Evolutionary conservation across 1,140 invertebrate species (phyloP).

Genomic region (Magallana gigas): DNA sequence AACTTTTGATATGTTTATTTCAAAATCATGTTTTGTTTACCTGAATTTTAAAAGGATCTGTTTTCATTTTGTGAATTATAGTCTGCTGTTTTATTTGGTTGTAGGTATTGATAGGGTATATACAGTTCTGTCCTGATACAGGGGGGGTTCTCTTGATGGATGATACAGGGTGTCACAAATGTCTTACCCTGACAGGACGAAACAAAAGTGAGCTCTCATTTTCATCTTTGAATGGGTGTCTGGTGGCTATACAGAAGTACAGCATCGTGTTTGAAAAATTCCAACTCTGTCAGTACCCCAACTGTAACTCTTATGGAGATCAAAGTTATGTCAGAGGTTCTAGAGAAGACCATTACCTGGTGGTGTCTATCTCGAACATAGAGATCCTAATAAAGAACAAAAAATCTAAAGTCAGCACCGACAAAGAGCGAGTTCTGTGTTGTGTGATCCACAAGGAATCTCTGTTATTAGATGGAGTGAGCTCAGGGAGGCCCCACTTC

Average conservation of each 20-base stretch:
- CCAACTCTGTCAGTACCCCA: neutral
- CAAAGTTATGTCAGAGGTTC: neutral
- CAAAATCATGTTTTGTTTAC: too few species aligned
- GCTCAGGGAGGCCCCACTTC: neutral
- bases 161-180: constrained; percentile 37
- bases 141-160: neutral
- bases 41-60: too few species aligned
- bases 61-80: too few species aligned
- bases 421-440: neutral
- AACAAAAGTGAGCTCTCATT: neutral
- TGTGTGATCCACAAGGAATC: constrained; percentile 22
- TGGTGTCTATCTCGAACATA: neutral
- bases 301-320: neutral
- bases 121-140: neutral
- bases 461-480: neutral
- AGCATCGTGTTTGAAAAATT: neutral
- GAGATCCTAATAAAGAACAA: neutral
- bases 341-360: neutral
- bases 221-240: neutral
- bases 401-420: neutral
- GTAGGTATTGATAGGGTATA: constrained; percentile 12
- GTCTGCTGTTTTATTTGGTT: neutral
- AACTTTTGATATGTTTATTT: too few species aligned
- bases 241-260: neutral
- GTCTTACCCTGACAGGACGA: neutral